Base-by-base conservation (phyloP, 2,113 vertebrate species). In the Lepidothrix coronata region DNA sequence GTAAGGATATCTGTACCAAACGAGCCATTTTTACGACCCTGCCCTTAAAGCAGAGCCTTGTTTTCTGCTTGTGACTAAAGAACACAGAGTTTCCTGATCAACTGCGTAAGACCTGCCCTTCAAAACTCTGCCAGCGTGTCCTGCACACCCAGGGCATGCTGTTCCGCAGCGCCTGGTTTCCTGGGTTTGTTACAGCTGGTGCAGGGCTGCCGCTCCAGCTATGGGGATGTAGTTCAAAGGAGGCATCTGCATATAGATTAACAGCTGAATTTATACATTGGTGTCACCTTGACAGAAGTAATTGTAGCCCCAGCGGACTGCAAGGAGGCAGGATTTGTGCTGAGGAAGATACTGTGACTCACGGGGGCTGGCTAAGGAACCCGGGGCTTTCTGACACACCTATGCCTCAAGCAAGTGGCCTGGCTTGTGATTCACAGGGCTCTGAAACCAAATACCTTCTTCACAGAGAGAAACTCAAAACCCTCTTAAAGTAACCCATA, bases 1-100 rank as follows among this genome's bases (percentile, higher is more conserved):
- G 0, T 5, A 48, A 21, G 8, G 3, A 18, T 2, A 2, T n/a
- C 37, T 48, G 6, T 8, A 54, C 48, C 48, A 44, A 75, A 43
- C 2, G 3, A 18, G 20, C 41, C 11, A 23, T 16, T 65, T 80
- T 57, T 11, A 66, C 51, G 68, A 4, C 6, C 4, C 23, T 37
- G 37, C 66, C 49, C 35, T 41, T 14, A 21, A 55, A 78, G 18
- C n/a, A 49, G 17, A 82, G 61, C 33, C 43, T 66, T 21, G 43
- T 19, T 67, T 62, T 65, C 58, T 33, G 31, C 59, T 70, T 18
- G 3, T n/a, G 43, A 43, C 14, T n/a, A 35, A 12, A 73, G 58
- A 35, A 79, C 0, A 1, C 27, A 22, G 2, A 35, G 15, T 25
- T 49, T 52, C 65, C 81, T 62, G 12, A 63, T 82, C 58, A 31